Conservation (phyloP, 2,797 vertebrate species). For the Coregonus ussuriensis region DNA sequence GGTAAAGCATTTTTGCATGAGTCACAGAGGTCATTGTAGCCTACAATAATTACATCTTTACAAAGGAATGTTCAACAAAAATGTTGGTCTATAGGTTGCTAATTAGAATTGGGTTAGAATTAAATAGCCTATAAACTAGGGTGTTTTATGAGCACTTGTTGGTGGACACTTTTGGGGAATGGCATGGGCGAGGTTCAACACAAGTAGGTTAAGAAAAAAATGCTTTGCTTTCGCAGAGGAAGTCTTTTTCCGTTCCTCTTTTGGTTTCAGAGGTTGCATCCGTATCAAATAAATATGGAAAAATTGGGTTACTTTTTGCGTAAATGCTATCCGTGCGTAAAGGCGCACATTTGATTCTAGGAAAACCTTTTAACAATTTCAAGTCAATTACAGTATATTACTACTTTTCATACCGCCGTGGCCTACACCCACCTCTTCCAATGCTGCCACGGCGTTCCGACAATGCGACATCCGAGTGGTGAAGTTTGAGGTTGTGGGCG, state of each 20-base stretch:
- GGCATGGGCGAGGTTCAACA: slow-evolving; percentile 49
- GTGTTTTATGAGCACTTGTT: neutral
- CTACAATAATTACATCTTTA: neutral
- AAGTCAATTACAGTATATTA: neutral
- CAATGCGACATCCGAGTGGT: slow-evolving; percentile 89
- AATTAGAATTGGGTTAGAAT: neutral
- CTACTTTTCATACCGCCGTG: neutral
- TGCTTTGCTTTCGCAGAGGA: slow-evolving; percentile 31
- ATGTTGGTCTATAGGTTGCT: neutral
- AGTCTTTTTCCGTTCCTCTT: slow-evolving; percentile 18
- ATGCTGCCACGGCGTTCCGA: slow-evolving; percentile 84
- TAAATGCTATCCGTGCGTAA: neutral
- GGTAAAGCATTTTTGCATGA: neutral
- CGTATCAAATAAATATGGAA: neutral
- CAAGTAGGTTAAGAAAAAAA: slow-evolving; percentile 11
- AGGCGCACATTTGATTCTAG: neutral
- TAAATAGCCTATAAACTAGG: neutral
- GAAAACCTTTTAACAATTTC: too few relatives aligned
- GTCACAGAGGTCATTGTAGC: neutral
- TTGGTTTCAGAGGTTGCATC: neutral
- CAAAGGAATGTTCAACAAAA: neutral
- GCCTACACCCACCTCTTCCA: slow-evolving; percentile 86
- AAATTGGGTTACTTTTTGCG: neutral
- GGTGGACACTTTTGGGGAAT: neutral
- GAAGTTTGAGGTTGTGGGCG: slow-evolving; percentile 94